Percentiles rank a stretch among this genome's conserved stretches.
Conservation (phyloP, 2,888 invertebrate genomes). For the Agrochola lota region DNA sequence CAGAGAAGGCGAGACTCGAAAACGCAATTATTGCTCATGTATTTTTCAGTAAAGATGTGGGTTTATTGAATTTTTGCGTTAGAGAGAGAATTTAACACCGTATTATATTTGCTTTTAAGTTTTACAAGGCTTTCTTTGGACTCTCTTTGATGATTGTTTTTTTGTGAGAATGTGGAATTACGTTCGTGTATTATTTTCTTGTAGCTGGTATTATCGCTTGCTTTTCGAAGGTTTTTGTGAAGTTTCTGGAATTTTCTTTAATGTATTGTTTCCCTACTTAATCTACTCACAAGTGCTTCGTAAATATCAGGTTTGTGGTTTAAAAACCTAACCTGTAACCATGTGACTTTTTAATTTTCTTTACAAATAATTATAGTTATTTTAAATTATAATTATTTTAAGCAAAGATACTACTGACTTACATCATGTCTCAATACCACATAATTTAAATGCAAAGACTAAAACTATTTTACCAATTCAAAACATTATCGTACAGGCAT, state of each 20-base stretch:
- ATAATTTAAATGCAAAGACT: too few species aligned
- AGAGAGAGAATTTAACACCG: conserved; percentile 53
- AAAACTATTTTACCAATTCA: background rate
- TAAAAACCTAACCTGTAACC: background rate
- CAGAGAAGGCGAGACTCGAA: conserved; percentile 50
- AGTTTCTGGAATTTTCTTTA: background rate
- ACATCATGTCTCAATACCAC: background rate
- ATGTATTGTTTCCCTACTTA: background rate
- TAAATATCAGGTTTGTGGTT: background rate
- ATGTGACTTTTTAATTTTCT: background rate
- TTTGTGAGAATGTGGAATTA: conserved; percentile 8
- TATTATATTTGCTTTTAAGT: conserved; percentile 58
- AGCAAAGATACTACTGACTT: background rate
- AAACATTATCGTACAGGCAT: background rate
- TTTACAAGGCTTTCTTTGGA: conserved; percentile 15
- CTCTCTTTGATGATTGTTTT: conserved; percentile 29
- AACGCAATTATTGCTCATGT: conserved; percentile 68
- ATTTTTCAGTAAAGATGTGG: conserved; percentile 65
- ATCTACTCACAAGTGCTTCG: background rate
- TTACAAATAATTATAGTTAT: background rate
- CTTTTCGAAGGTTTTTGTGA: background rate
- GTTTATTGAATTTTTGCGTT: conserved; percentile 63
- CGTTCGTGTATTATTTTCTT: conserved; percentile 24
- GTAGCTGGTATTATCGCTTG: conserved; percentile 7
- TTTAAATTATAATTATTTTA: too few species aligned